A percentile compares a stretch with the other conserved stretches of the same genome.
These are phyloP conservation scores for Gopherus evgoodei DNA, from an alignment of 2,113 vertebrate genomes.

Conservation along the genomic window DNA sequence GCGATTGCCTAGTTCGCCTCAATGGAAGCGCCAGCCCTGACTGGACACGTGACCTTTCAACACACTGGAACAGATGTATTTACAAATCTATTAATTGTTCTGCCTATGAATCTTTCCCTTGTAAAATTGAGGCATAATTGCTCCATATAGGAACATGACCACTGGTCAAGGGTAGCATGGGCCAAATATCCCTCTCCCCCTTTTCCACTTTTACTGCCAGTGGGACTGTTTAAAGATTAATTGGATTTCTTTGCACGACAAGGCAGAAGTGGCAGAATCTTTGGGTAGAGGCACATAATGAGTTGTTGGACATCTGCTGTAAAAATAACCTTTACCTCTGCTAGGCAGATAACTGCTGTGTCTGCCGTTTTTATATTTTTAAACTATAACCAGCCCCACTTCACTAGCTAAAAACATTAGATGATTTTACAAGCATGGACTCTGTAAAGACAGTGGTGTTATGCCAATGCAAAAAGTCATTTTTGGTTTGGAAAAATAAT, in stretches of 20 bases:
- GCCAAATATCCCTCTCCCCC: neutral
- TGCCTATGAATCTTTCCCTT: neutral
- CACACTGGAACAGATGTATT: constrained; percentile 71
- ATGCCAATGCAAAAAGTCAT: neutral
- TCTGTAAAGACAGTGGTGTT: neutral
- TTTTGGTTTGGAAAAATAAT: neutral
- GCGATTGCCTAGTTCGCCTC: too few species aligned
- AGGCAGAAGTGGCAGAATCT: neutral
- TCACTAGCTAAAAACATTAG: neutral
- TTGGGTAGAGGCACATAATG: neutral
- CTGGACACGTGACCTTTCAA: constrained; percentile 68
- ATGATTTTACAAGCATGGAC: neutral
- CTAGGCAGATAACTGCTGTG: neutral
- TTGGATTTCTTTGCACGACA: neutral
- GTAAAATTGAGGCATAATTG: neutral
- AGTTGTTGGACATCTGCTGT: neutral
- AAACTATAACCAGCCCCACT: neutral
- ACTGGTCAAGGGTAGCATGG: neutral
- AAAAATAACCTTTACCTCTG: neutral
- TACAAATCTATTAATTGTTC: constrained; percentile 58
- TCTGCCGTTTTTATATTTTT: neutral
- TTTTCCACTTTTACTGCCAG: neutral
- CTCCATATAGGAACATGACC: neutral
- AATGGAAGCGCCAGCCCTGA: neutral
- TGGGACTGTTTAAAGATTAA: neutral